These are phyloP conservation scores for Poecilia latipinna DNA, from an alignment of 2,113 vertebrate species.

Conservation along the genomic window DNA sequence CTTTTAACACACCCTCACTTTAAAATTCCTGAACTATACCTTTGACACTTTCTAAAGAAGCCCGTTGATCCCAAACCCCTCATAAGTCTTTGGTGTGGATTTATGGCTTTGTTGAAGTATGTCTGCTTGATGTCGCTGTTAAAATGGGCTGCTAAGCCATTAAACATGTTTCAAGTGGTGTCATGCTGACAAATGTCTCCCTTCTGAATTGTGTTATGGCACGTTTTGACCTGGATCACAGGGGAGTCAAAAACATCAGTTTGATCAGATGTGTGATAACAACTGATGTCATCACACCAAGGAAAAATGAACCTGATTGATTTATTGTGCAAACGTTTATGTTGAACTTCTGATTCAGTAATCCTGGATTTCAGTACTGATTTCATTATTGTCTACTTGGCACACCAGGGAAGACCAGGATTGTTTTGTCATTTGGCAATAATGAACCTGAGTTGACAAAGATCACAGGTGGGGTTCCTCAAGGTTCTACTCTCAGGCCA, in stretches of 20 bases:
- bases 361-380: too few species aligned
- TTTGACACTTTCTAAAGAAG: conserved; percentile 63
- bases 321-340: background rate
- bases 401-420: too few species aligned
- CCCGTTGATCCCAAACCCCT: conserved; percentile 64
- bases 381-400: too few species aligned
- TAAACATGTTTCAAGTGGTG: conserved; percentile 43
- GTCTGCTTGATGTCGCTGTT: conserved; percentile 40
- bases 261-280: too few species aligned
- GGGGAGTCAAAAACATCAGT: too few species aligned
- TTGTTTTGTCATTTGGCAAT: background rate
- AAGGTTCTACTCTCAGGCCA: background rate
- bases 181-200: conserved; percentile 46
- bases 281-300: too few species aligned
- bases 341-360: too few species aligned
- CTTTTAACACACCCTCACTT: background rate
- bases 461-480: background rate
- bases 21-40: background rate
- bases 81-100: conserved; percentile 51
- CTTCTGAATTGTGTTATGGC: conserved; percentile 1
- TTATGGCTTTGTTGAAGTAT: conserved; percentile 34
- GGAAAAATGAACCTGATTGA: background rate
- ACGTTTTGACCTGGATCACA: conserved; percentile 4
- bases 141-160: conserved; percentile 52
- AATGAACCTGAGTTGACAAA: background rate